Evolutionary conservation across 2,113 vertebrate species (phyloP), one percentile per base, ranked within the genome.

Genomic region (Physeter macrocephalus): DNA sequence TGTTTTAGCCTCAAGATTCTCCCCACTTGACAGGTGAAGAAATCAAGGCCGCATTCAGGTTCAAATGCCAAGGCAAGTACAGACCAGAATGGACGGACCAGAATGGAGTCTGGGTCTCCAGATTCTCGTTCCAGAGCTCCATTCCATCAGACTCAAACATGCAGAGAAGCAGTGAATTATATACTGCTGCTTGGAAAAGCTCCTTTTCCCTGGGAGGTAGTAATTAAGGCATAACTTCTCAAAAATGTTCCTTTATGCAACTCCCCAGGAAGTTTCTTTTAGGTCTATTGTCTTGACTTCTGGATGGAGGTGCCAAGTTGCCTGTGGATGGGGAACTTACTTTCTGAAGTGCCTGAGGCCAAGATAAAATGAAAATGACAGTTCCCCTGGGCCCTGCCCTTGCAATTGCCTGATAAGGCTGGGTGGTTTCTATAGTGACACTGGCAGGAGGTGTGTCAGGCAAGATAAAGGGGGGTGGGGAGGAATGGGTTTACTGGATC

Each of bases 181-280:
- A 81, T 46, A 43, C 34, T 95, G 83, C 71, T 74, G 74, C 67
- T 78, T 61, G 1, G 97, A 81, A 96, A 93, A 81, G 74, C 93
- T 85, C 52, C 52, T 93, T 94, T 94, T 23, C 81, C 59, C 72
- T 66, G 88, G 72, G 88, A 95, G 72, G 77, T 78, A 90, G 95
- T 88, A 46, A 91, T 96, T 83, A 96, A 96, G 93, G 94, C 91
- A 86, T 93, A 96, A 86, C 94, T 95, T 97, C 85, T 82, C 75
- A 88, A 88, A 96, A 95, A 93, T 62, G 61, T 74, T 88, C 61
- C 81, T 96, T 92, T 94, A 71, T 85, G 93, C 80, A 62, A 39
- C 88, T 96, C 84, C 86, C 81, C 52, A 86, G 91, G 97, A 90
- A 52, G 69, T 86, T 94, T 96, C 92, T 94, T 88, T 72, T 41